Percentiles rank a stretch among this genome's conserved stretches.
phyloP scores from a whole-genome alignment of 2,888 invertebrate species.

The Oligia strigilis region DNA sequence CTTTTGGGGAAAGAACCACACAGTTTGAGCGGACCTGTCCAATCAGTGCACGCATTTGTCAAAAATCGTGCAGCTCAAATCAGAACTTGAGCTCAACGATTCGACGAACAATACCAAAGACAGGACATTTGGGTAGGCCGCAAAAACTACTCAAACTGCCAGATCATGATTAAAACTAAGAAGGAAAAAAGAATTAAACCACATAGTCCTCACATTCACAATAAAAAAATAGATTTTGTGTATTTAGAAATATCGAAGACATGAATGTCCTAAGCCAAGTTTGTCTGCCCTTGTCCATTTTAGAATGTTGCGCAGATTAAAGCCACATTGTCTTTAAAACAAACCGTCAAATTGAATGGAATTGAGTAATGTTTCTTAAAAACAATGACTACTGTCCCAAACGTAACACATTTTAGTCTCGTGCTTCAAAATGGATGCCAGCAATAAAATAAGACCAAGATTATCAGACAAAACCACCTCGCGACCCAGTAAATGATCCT shows the following conservation, averaged over 20 bases:
- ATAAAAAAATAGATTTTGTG: not conserved
- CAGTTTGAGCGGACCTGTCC: no score
- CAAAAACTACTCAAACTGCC: no score
- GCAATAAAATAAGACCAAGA: not conserved
- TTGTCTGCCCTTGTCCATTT: not conserved
- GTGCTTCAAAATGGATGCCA: conserved; percentile 6
- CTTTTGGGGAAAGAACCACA: no score
- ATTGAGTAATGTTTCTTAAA: not conserved
- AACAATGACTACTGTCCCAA: not conserved
- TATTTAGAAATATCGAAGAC: not conserved
- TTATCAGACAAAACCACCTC: not conserved
- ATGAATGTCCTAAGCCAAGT: no score
- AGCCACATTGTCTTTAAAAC: conserved; percentile 1
- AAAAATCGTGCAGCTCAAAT: no score
- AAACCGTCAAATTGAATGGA: not conserved
- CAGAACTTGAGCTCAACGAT: no score
- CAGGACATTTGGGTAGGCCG: no score
- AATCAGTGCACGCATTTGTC: no score
- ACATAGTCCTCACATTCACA: no score
- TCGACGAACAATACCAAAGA: no score
- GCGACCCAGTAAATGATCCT: not conserved
- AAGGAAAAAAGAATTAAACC: no score
- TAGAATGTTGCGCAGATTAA: not conserved
- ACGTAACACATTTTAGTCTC: not conserved
- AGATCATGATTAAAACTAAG: no score